Conservation (phyloP, 2,888 invertebrate species). For the Fragum sueziense region DNA sequence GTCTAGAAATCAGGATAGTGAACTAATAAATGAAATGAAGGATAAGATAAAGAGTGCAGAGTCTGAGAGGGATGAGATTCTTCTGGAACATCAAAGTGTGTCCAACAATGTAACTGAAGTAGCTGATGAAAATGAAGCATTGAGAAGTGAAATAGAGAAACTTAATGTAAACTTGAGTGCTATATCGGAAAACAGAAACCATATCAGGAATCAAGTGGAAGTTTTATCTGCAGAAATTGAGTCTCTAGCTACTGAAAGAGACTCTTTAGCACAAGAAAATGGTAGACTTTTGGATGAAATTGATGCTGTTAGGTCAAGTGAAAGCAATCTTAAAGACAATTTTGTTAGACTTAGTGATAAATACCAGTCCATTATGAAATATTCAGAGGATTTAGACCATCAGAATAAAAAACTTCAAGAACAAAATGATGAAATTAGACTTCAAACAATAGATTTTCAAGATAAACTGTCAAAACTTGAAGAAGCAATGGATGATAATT, state of each 20-base stretch:
- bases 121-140: slow-evolving; percentile 27
- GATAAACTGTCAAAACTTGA: slow-evolving; percentile 41
- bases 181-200: slow-evolving; percentile 54
- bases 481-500: slow-evolving; percentile 36
- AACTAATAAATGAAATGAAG: slow-evolving; percentile 10
- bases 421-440: slow-evolving; percentile 33
- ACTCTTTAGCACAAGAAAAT: slow-evolving; percentile 19
- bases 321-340: neutral
- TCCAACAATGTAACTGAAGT: slow-evolving; percentile 29
- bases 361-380: neutral
- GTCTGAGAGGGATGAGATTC: slow-evolving; percentile 26
- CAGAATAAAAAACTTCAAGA: slow-evolving; percentile 16
- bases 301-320: neutral
- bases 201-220: slow-evolving; percentile 56
- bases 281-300: slow-evolving; percentile 21
- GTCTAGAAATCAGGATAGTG: slow-evolving; percentile 25
- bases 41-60: slow-evolving; percentile 22
- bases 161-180: slow-evolving; percentile 42
- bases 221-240: slow-evolving; percentile 55
- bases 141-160: slow-evolving; percentile 38
- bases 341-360: slow-evolving; percentile 1
- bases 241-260: slow-evolving; percentile 22
- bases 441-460: slow-evolving; percentile 22
- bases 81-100: slow-evolving; percentile 45
- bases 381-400: slow-evolving; percentile 22